These are phyloP conservation scores for Nemoura dubitans DNA, from an alignment of 2,888 invertebrate genomes.

Conservation along the genomic window DNA sequence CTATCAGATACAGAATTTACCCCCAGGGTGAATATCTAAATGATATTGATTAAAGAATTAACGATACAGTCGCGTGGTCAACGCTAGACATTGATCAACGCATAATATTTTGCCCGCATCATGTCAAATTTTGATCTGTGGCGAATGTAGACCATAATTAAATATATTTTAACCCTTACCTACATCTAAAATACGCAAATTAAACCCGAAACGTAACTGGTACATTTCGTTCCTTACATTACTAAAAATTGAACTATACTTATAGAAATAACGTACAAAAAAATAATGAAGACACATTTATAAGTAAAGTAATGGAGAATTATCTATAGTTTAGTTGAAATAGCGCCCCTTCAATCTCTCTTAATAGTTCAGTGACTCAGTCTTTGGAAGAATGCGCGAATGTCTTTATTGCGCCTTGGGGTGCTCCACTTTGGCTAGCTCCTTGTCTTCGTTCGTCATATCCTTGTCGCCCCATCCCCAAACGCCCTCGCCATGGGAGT, in stretches of 20 bases:
- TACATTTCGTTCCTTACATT: constrained; percentile 1
- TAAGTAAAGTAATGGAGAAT: background rate
- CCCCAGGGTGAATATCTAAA: background rate
- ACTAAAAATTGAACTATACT: background rate
- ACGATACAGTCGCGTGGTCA: background rate
- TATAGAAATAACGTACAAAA: background rate
- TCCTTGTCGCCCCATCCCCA: constrained; percentile 51
- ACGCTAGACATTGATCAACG: background rate
- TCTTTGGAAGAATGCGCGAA: constrained; percentile 33
- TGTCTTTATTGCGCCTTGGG: constrained; percentile 48
- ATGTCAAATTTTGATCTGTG: background rate
- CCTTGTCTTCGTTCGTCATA: constrained; percentile 53
- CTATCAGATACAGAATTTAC: background rate
- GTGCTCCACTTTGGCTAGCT: constrained; percentile 52
- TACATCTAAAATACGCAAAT: background rate
- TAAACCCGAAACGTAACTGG: background rate
- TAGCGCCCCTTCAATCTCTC: constrained; percentile 9
- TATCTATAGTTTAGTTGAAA: background rate
- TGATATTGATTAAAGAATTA: background rate
- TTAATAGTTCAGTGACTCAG: constrained; percentile 26
- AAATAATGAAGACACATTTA: constrained; percentile 1
- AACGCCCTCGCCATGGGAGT: constrained; percentile 54
- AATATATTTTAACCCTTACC: background rate
- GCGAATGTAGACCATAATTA: background rate
- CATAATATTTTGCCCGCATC: background rate